Evolutionary conservation across 1,140 invertebrate species (phyloP).

Genomic region (Drosophila seguyi): DNA sequence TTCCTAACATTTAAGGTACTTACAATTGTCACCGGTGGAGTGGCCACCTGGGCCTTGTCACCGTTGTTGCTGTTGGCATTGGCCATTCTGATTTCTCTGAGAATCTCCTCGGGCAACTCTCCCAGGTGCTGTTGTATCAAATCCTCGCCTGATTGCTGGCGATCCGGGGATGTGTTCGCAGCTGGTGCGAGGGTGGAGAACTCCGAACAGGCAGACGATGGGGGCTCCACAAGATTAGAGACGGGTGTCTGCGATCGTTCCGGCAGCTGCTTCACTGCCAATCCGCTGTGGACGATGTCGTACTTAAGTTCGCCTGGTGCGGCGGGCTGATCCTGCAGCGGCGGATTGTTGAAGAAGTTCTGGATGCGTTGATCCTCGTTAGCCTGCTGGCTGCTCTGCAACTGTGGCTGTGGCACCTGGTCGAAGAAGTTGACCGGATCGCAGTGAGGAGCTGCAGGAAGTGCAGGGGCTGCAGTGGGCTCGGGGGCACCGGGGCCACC

Average conservation of each 20-base stretch:
- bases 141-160: slow-evolving; percentile 40
- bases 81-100: slow-evolving; percentile 77
- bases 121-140: slow-evolving; percentile 58
- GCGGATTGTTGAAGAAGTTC: slow-evolving; percentile 85
- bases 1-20: background rate
- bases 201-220: slow-evolving; percentile 81
- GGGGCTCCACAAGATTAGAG: slow-evolving; percentile 80
- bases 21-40: slow-evolving; percentile 54
- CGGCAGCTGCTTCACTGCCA: slow-evolving; percentile 56
- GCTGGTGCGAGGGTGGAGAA: slow-evolving; percentile 59
- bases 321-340: slow-evolving; percentile 69
- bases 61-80: slow-evolving; percentile 35
- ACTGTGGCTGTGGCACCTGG: slow-evolving; percentile 38
- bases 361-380: slow-evolving; percentile 81
- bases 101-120: slow-evolving; percentile 75
- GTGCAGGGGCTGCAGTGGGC: background rate
- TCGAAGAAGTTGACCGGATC: slow-evolving; percentile 68
- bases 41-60: slow-evolving; percentile 32
- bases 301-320: slow-evolving; percentile 79
- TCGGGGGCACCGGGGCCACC: slow-evolving; percentile 18
- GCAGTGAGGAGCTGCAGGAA: slow-evolving; percentile 1
- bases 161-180: slow-evolving; percentile 8
- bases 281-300: slow-evolving; percentile 79
- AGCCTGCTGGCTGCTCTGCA: slow-evolving; percentile 25
- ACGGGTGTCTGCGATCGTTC: slow-evolving; percentile 69